Evolutionary conservation across 64 coral and sea anemone species (phyloP).

Genomic region (Trachythela sp.): DNA sequence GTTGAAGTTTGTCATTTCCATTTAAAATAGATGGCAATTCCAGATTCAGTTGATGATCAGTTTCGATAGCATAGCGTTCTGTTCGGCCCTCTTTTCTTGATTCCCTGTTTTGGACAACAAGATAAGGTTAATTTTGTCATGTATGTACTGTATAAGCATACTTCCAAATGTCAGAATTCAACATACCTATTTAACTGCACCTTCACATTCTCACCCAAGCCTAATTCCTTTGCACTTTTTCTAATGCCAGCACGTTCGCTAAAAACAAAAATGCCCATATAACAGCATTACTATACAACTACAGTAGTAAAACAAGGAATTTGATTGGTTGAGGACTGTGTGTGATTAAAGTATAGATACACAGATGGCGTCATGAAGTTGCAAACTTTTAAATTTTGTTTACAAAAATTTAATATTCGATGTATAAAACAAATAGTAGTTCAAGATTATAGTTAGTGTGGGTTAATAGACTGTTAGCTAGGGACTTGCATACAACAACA

Average conservation of each 20-base stretch:
- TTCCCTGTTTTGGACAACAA: constrained; percentile 6
- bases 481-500: too few relatives aligned
- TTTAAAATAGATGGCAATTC: constrained; percentile 37
- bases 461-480: too few relatives aligned
- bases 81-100: constrained; percentile 11
- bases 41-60: constrained; percentile 28
- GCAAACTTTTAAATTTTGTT: too few relatives aligned
- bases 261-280: background rate
- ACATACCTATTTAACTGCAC: constrained; percentile 4
- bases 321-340: too few relatives aligned
- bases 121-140: background rate
- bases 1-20: constrained; percentile 48
- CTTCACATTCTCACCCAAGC: background rate
- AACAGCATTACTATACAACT: background rate
- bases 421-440: too few relatives aligned
- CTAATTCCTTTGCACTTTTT: background rate
- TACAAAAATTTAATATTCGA: too few relatives aligned
- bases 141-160: too few relatives aligned
- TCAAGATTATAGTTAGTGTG: too few relatives aligned
- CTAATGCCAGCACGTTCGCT: constrained; percentile 12
- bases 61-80: constrained; percentile 27
- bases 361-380: background rate
- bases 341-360: too few relatives aligned
- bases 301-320: background rate
- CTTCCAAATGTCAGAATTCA: too few relatives aligned